Evolutionary conservation across 2,888 invertebrate species (phyloP).

Genomic region (Malachius bipustulatus): DNA sequence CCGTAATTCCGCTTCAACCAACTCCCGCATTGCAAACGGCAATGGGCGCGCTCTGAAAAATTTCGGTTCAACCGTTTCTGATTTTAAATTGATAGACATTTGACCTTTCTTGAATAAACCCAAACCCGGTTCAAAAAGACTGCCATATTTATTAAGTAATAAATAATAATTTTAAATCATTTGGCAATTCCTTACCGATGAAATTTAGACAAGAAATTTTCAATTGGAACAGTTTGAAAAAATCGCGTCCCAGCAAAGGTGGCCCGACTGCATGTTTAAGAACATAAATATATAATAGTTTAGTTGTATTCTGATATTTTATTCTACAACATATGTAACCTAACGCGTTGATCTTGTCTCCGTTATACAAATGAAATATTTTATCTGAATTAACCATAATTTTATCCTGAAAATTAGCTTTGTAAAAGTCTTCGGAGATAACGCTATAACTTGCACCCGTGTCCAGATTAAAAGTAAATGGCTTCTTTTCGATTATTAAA

Average conservation of each 20-base stretch:
- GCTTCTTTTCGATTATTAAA: too few species aligned
- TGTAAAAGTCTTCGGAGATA: constrained; percentile 4
- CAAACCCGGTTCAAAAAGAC: constrained; percentile 5
- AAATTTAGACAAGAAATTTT: neutral
- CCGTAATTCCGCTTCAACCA: constrained; percentile 16
- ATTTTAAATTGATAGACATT: constrained; percentile 1
- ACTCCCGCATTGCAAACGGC: constrained; percentile 21
- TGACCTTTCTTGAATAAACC: constrained; percentile 1
- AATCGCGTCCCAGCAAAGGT: constrained; percentile 4
- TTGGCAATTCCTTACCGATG: constrained; percentile 1
- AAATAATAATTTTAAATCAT: constrained; percentile 5
- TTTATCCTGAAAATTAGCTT: neutral
- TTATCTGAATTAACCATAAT: neutral
- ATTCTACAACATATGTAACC: constrained; percentile 5
- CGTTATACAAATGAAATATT: neutral
- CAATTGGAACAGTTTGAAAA: constrained; percentile 5
- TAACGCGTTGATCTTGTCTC: constrained; percentile 1
- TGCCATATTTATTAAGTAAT: too few species aligned
- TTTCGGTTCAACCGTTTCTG: constrained; percentile 6
- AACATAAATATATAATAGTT: constrained; percentile 7
- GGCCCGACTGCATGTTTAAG: constrained; percentile 4
- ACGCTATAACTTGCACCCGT: neutral
- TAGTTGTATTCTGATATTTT: neutral
- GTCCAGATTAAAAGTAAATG: constrained; percentile 5
- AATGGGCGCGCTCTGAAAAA: constrained; percentile 21